Evolutionary conservation across 2,888 invertebrate genomes (phyloP).

Genomic region (Lithophane leautieri): DNA sequence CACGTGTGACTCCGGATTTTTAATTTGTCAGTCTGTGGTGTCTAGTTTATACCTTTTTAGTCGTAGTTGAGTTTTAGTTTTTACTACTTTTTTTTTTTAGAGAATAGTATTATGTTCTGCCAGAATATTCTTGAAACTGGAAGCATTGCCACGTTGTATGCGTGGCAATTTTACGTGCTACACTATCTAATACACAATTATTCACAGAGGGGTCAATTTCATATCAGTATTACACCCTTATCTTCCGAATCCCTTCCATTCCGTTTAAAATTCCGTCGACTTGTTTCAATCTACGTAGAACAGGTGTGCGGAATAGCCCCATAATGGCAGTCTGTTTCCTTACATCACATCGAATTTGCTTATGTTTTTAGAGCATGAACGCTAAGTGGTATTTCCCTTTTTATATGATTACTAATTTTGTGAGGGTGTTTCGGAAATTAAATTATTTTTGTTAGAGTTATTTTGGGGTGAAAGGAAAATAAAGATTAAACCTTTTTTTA

Average conservation of each 20-base stretch:
- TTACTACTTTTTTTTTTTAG: no score
- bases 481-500: background rate
- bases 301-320: constrained; percentile 73
- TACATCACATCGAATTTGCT: constrained; percentile 59
- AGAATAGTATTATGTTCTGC: no score
- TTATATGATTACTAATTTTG: constrained; percentile 33
- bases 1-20: no score
- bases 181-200: background rate
- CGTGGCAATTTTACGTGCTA: no score
- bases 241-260: constrained; percentile 45
- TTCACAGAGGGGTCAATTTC: constrained; percentile 25
- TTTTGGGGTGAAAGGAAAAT: background rate
- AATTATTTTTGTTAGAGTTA: background rate
- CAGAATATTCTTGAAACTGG: no score
- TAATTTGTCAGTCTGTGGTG: no score
- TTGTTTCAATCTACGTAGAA: constrained; percentile 65
- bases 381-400: constrained; percentile 30
- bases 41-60: no score
- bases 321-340: constrained; percentile 66
- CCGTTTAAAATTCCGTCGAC: constrained; percentile 47
- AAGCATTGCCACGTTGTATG: no score
- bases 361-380: constrained; percentile 39
- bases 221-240: constrained; percentile 29
- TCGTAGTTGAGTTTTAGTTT: no score
- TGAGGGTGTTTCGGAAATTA: background rate